Evolutionary conservation across 1,140 invertebrate genomes (phyloP), one percentile per base, ranked within the genome.

Genomic region (Halesus radiatus): DNA sequence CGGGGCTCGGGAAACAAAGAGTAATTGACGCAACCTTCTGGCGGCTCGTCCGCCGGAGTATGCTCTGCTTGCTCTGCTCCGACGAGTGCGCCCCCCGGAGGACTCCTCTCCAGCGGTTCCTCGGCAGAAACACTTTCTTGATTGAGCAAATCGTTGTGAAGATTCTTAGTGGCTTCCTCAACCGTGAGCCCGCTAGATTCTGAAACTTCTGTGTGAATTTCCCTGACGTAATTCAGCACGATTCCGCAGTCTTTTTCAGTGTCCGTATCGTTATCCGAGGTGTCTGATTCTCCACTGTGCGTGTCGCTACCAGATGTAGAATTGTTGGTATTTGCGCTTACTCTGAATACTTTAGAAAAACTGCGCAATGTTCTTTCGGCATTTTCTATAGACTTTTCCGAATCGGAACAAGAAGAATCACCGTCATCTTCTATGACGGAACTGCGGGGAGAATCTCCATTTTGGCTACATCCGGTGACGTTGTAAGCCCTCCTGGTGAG

Each of bases 291-390:
- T 85, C 90, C 88, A 54, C 88, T 89, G 70, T 88, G 88, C 15
- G 87, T 87, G 78, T 91, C 91, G 77, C 91, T 92, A 15, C 92
- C 89, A 56, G 93, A 92, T 6, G 93, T 93, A 8, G 92, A 93
- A 32, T 92, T 91, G 58, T 92, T 91, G 6, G 92, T 92, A 84
- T 95, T 95, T 1, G 95, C 93, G 0, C 95, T 91, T 1, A 95
- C 93, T 0, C 95, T 91, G 84, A 95, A 94, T 0, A 95, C 93
- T 18, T 93, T 90, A 0, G 94, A 94, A 84, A 95, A 95, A 20
- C 91, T 0, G 92, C 89, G 15, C 16, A 74, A 58, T 8, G 54
- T 79, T 52, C 93, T 92, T n/a, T 90, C 89, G 20, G 92, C 92
- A 6, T 92, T 92, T 1, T 92, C 90, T 66, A 93, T 92, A 29